Evolutionary conservation across 1,140 invertebrate species (phyloP).

Genomic region (Hylyphantes graminicola): DNA sequence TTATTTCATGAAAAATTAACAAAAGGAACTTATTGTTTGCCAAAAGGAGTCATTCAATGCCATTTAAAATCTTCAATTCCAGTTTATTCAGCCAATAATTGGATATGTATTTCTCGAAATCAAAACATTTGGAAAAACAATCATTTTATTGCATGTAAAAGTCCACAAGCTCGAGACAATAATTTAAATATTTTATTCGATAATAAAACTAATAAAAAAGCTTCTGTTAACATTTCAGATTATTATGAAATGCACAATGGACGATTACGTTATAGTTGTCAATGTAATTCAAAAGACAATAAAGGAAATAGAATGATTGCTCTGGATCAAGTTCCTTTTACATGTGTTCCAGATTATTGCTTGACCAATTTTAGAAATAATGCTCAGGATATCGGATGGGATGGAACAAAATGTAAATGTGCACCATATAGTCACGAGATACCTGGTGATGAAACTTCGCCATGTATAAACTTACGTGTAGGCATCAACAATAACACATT

Average conservation of each 20-base stretch:
- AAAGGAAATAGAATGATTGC: conserved; percentile 10
- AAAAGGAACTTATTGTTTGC: conserved; percentile 22
- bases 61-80: conserved; percentile 14
- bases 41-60: conserved; percentile 6
- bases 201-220: not conserved
- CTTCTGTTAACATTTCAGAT: not conserved
- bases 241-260: conserved; percentile 22
- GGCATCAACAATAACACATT: not conserved
- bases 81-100: conserved; percentile 23
- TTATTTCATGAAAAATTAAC: conserved; percentile 22
- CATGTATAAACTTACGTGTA: not conserved
- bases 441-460: not conserved
- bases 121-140: not conserved
- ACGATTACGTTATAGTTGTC: conserved; percentile 28
- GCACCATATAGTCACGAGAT: not conserved
- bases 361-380: conserved; percentile 1
- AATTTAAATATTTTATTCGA: conserved; percentile 21
- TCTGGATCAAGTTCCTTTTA: conserved; percentile 26
- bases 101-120: conserved; percentile 21
- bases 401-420: conserved; percentile 19
- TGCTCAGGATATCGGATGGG: not conserved
- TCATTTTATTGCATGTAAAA: conserved; percentile 33
- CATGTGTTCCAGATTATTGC: conserved; percentile 31
- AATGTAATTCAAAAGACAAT: conserved; percentile 14
- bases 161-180: conserved; percentile 17